Evolutionary conservation across 2,888 invertebrate genomes (phyloP).

Genomic region (Crocallis elinguaria): DNA sequence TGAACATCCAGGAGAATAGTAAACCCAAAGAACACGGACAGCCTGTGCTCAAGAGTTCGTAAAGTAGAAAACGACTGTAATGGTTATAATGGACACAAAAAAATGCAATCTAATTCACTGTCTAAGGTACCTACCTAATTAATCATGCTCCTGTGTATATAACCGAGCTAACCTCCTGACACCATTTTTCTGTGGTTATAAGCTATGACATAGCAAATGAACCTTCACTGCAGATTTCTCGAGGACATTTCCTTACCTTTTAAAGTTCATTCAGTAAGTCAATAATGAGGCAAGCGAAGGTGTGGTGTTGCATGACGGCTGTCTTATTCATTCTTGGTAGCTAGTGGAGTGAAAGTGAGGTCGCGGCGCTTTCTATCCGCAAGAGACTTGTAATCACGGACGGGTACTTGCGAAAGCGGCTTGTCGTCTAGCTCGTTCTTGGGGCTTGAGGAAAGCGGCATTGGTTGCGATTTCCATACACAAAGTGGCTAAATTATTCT

Average conservation of each 20-base stretch:
- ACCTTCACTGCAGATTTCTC: not conserved
- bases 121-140: too few relatives aligned
- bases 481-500: too few relatives aligned
- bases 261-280: slow-evolving; percentile 32
- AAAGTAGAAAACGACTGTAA: too few relatives aligned
- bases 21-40: too few relatives aligned
- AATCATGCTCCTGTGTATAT: too few relatives aligned
- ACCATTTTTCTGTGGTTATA: not conserved
- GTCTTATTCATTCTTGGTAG: slow-evolving; percentile 38
- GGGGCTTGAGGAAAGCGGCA: too few relatives aligned
- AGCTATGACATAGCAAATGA: too few relatives aligned
- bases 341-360: slow-evolving; percentile 80
- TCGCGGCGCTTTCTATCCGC: slow-evolving; percentile 80
- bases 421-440: slow-evolving; percentile 40
- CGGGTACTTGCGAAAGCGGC: slow-evolving; percentile 71
- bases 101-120: too few relatives aligned
- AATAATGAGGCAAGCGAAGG: slow-evolving; percentile 33
- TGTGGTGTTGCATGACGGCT: slow-evolving; percentile 32
- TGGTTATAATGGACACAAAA: too few relatives aligned
- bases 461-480: too few relatives aligned
- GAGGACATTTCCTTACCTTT: slow-evolving; percentile 1
- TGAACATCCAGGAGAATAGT: too few relatives aligned
- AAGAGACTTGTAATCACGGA: slow-evolving; percentile 37
- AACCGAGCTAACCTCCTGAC: not conserved
- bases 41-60: too few relatives aligned